Evolutionary conservation across 2,888 invertebrate species (phyloP).

Genomic region (Cryptosula pallasiana): DNA sequence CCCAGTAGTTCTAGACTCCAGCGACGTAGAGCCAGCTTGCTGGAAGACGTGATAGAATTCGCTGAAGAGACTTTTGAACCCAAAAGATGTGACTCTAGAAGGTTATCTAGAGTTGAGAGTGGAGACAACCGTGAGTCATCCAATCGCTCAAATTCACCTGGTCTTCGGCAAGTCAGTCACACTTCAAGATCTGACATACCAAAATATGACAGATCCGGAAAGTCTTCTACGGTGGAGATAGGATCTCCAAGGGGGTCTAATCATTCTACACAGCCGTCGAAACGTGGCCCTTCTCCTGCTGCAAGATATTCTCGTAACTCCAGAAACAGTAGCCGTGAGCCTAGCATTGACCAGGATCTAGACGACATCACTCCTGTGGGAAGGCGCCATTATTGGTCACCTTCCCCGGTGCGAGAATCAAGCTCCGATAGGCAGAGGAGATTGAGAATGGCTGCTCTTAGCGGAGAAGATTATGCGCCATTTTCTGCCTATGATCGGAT

Average conservation of each 20-base stretch:
- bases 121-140: not conserved
- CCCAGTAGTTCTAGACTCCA: not conserved
- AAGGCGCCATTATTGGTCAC: not conserved
- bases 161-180: not conserved
- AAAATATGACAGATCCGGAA: not conserved
- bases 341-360: constrained; percentile 10
- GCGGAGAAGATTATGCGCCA: not conserved
- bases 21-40: not conserved
- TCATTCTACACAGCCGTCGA: not conserved
- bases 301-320: not conserved
- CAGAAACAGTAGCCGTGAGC: not conserved
- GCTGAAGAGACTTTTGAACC: not conserved
- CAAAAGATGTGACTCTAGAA: not conserved
- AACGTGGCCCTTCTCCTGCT: not conserved
- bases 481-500: not conserved
- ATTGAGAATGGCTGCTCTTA: not conserved
- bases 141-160: not conserved
- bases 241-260: not conserved
- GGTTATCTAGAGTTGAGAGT: not conserved
- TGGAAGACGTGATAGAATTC: not conserved
- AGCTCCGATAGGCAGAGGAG: not conserved
- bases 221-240: not conserved
- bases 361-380: not conserved
- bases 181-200: not conserved
- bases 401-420: not conserved